A percentile compares a stretch with the other conserved stretches of the same genome.
Conservation (phyloP, 2,797 vertebrate genomes). For the Pyrocephalus nanus region DNA sequence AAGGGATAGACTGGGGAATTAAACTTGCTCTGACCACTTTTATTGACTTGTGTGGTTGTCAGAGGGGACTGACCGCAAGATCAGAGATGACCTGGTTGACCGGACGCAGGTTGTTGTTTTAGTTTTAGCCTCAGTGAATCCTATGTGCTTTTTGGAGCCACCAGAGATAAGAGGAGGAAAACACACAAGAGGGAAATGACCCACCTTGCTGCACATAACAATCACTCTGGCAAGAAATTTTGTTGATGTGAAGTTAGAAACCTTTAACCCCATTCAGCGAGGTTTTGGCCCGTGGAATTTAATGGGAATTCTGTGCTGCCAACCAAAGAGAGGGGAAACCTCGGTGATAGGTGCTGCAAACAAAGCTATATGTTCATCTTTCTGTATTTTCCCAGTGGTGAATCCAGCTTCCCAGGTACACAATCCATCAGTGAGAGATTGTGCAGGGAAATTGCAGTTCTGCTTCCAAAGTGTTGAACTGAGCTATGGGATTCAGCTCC, state of each 20-base stretch:
- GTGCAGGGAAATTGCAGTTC: neutral
- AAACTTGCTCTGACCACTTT: neutral
- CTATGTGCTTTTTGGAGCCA: slow-evolving; percentile 40
- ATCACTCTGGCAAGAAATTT: neutral
- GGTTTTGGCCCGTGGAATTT: neutral
- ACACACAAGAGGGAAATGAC: slow-evolving; percentile 13
- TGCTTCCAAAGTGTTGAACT: neutral
- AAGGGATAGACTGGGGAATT: neutral
- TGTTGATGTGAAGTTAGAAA: slow-evolving; percentile 14
- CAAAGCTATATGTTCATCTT: fast-evolving
- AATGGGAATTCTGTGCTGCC: neutral
- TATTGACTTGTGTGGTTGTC: slow-evolving; percentile 9
- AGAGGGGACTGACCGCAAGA: slow-evolving; percentile 50
- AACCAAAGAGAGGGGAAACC: neutral
- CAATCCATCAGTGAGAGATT: neutral
- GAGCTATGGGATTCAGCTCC: neutral
- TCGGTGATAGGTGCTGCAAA: neutral
- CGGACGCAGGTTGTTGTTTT: slow-evolving; percentile 33
- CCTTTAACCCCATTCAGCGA: neutral
- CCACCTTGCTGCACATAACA: slow-evolving; percentile 24
- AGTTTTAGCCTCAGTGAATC: slow-evolving; percentile 33
- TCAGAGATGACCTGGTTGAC: slow-evolving; percentile 14
- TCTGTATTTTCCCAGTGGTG: neutral
- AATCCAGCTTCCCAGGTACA: neutral
- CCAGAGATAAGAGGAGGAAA: slow-evolving; percentile 54